Conservation (phyloP, 2,113 vertebrate genomes). For the Anthoscopus minutus region DNA sequence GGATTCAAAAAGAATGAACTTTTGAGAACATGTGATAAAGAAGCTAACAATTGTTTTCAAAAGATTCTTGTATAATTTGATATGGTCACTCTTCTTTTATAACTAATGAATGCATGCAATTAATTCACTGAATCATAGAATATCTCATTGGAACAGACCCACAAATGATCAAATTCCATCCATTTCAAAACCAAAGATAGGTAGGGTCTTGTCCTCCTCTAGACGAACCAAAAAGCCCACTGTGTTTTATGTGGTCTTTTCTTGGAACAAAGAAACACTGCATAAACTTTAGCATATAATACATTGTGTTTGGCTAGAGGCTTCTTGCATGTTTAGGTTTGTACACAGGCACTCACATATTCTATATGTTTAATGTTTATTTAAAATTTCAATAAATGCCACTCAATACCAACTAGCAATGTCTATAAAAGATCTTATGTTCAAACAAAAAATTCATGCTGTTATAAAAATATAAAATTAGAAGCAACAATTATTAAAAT, state of each 20-base stretch:
- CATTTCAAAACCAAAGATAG: neutral
- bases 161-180: neutral
- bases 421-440: neutral
- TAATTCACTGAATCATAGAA: neutral
- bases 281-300: neutral
- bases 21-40: neutral
- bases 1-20: neutral
- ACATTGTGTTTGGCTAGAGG: neutral
- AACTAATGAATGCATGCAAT: neutral
- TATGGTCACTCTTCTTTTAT: rapidly evolving
- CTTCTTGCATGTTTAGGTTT: neutral
- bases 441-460: neutral
- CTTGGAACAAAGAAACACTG: neutral
- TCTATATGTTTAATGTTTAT: neutral
- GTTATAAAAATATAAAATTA: neutral
- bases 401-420: neutral
- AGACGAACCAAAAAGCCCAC: neutral
- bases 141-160: neutral
- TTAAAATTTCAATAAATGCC: neutral
- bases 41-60: neutral
- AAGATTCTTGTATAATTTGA: neutral
- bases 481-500: neutral
- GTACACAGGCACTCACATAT: neutral
- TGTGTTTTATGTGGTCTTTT: neutral
- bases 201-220: neutral